phyloP scores from a whole-genome alignment of 2,113 vertebrate genomes.

The Pygathrix nemaeus region DNA sequence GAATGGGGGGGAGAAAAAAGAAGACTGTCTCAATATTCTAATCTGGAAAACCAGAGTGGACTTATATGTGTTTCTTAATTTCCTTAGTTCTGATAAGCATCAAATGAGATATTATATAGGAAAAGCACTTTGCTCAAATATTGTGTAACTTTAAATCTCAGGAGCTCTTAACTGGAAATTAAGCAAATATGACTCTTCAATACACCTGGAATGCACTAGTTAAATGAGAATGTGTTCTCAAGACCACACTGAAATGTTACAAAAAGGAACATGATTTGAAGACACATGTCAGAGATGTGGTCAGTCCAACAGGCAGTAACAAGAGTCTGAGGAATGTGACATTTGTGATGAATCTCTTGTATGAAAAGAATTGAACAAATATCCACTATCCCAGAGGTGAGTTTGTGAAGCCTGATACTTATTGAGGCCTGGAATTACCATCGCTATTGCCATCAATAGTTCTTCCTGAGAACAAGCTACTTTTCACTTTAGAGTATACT shows the following conservation, averaged over 20 bases:
- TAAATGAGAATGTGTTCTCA: not conserved
- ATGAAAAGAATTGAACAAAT: not conserved
- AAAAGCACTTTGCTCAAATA: not conserved
- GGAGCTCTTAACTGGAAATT: not conserved
- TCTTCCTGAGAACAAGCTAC: not conserved
- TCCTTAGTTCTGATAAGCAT: not conserved
- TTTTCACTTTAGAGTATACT: not conserved
- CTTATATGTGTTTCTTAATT: not conserved
- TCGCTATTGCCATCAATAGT: not conserved
- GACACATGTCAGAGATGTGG: not conserved
- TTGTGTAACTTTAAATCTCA: not conserved
- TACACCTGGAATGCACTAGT: accelerated
- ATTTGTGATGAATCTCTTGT: not conserved
- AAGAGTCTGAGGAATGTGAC: not conserved
- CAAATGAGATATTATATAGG: not conserved
- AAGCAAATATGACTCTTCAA: not conserved
- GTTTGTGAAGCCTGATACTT: not conserved
- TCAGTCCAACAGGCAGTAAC: not conserved
- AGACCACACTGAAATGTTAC: not conserved
- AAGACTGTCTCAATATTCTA: not conserved
- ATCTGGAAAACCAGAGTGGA: not conserved
- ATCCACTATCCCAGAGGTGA: accelerated
- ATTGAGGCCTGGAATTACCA: not conserved
- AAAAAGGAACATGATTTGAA: not conserved
- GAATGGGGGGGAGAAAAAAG: accelerated